Evolutionary conservation across 2,113 vertebrate genomes (phyloP), one percentile per base, ranked within the genome.

Genomic region (Phaethornis superciliosus): DNA sequence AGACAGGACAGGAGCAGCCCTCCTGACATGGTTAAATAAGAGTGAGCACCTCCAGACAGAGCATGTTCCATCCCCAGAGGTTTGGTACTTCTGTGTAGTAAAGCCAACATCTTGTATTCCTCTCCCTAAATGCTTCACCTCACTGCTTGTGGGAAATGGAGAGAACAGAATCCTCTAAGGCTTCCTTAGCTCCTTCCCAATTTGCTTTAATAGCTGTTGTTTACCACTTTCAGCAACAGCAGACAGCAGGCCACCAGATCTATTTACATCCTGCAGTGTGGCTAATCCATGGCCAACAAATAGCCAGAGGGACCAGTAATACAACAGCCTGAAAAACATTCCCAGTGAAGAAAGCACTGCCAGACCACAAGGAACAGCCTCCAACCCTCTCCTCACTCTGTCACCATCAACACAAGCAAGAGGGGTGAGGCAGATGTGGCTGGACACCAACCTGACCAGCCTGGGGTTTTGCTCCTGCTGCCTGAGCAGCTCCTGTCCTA

Each of bases 201-300:
- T 69, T 76, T 5, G 2, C 77, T 64, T 63, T 59, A n/a, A 84
- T 60, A 60, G 68, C 83, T 85, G 69, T 12, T 90, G 65, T 84
- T 83, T 62, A 65, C 70, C 74, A 52, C 35, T 64, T 65, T 23
- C n/a, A 62, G 93, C 83, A 92, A 92, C 77, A 55, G 37, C 40
- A 60, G 32, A 58, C 54, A 65, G 67, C 81, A 52, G 47, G 52
- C 60, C 76, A 26, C 74, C 37, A 92, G 72, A 24, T 30, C 46
- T 6, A 9, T 79, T 87, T 69, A 58, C 93, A 89, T 76, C 94
- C 89, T 93, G 9, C 83, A 72, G 72, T 0, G 17, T 16, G 80
- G 68, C 82, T 81, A 64, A 75, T 22, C 65, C 83, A 6, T 1
- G 28, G 80, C 92, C 52, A 85, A 1, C n/a, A 28, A 62, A 80